Evolutionary conservation across 1,140 invertebrate genomes (phyloP).

Genomic region (Pemphigus obesinymphae): DNA sequence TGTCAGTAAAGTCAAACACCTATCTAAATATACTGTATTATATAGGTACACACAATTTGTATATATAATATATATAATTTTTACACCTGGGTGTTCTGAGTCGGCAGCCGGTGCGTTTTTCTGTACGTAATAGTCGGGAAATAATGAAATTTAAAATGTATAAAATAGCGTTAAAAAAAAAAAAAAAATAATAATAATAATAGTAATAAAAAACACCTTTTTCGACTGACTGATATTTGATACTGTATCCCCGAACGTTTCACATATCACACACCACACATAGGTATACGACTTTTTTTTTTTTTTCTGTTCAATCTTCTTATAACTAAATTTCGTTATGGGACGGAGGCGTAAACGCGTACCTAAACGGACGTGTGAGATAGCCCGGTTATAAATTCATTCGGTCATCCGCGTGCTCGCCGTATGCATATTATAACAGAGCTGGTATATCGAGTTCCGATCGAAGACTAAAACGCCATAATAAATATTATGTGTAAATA

Average conservation of each 20-base stretch:
- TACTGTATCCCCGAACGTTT: neutral
- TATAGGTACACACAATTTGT: neutral
- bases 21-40: too few species aligned
- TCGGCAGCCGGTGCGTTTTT: neutral
- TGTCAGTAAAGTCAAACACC: too few species aligned
- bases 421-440: neutral
- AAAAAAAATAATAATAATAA: neutral
- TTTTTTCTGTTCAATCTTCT: neutral
- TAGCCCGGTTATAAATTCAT: constrained; percentile 29
- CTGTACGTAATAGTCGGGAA: neutral
- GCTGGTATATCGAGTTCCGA: constrained; percentile 35
- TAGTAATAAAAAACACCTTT: neutral
- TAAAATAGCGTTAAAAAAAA: neutral
- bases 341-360: constrained; percentile 33
- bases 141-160: neutral
- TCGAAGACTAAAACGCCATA: too few species aligned
- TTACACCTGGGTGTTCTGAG: constrained; percentile 17
- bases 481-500: neutral
- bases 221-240: constrained; percentile 1
- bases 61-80: neutral
- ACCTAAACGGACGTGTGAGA: constrained; percentile 40
- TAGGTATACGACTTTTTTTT: neutral
- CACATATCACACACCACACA: neutral
- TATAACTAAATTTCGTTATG: too few species aligned
- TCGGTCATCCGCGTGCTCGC: constrained; percentile 22